phyloP scores from a whole-genome alignment of 2,888 invertebrate genomes.

The Morpho helenor region DNA sequence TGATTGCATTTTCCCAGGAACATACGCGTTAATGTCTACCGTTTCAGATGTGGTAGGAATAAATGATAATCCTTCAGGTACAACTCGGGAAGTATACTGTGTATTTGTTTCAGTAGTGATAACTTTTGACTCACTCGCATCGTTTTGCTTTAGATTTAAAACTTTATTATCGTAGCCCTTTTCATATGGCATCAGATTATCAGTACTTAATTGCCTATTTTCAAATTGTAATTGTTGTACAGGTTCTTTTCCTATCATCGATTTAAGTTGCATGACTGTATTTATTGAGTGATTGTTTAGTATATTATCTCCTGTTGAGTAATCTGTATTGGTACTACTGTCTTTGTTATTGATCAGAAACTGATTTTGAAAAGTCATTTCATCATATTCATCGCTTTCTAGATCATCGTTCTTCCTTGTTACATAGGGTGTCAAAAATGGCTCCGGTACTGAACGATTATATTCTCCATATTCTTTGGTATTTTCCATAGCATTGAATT shows the following conservation, averaged over 20 bases:
- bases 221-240: not conserved
- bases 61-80: slow-evolving; percentile 4
- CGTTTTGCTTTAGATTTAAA: not conserved
- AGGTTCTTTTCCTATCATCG: not conserved
- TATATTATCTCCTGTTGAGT: not conserved
- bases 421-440: slow-evolving; percentile 36
- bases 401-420: slow-evolving; percentile 21
- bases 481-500: slow-evolving; percentile 22
- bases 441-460: slow-evolving; percentile 24
- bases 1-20: too few relatives aligned
- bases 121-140: not conserved
- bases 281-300: not conserved
- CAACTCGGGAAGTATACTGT: slow-evolving; percentile 1
- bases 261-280: not conserved
- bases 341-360: not conserved
- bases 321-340: not conserved
- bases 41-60: too few relatives aligned
- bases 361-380: slow-evolving; percentile 3
- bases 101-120: not conserved
- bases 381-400: slow-evolving; percentile 19
- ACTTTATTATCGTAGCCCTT: slow-evolving; percentile 8
- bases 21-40: too few relatives aligned
- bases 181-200: not conserved
- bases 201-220: not conserved
- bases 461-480: slow-evolving; percentile 17